Conservation (phyloP, 2,888 invertebrate genomes). For the Hoplodrina blanda region DNA sequence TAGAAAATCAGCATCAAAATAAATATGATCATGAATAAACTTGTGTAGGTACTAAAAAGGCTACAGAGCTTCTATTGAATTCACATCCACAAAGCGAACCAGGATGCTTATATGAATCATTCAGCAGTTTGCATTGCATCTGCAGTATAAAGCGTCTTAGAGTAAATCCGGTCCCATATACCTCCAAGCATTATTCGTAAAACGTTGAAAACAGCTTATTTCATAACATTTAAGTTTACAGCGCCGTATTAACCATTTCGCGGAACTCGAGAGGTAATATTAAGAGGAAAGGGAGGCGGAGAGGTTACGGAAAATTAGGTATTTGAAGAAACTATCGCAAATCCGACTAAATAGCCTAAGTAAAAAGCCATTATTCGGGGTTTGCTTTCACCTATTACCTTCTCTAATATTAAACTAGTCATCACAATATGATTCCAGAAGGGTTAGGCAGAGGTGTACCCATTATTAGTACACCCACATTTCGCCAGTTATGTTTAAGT, state of each 20-base stretch:
- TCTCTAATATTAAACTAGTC: too few species aligned
- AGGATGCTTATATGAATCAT: constrained; percentile 61
- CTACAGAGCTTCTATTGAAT: constrained; percentile 59
- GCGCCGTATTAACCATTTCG: constrained; percentile 67
- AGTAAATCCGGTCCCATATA: constrained; percentile 53
- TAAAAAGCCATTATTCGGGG: too few species aligned
- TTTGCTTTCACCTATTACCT: too few species aligned
- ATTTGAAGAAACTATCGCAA: too few species aligned
- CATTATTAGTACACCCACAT: too few species aligned
- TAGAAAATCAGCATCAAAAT: constrained; percentile 26
- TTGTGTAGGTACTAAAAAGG: constrained; percentile 36
- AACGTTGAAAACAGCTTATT: constrained; percentile 58
- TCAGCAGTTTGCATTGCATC: constrained; percentile 66
- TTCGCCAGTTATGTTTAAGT: too few species aligned
- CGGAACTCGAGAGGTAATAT: constrained; percentile 65
- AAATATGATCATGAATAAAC: constrained; percentile 40
- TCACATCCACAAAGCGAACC: constrained; percentile 59
- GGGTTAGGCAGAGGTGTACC: too few species aligned
- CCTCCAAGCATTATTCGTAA: constrained; percentile 52
- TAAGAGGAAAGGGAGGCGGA: constrained; percentile 54
- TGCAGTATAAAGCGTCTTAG: constrained; percentile 53
- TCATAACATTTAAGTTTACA: constrained; percentile 57
- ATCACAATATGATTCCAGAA: too few species aligned
- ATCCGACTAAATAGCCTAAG: too few species aligned
- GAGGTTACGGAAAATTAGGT: too few species aligned